phyloP scores from a whole-genome alignment of 2,797 vertebrate genomes.

The Sparus aurata region DNA sequence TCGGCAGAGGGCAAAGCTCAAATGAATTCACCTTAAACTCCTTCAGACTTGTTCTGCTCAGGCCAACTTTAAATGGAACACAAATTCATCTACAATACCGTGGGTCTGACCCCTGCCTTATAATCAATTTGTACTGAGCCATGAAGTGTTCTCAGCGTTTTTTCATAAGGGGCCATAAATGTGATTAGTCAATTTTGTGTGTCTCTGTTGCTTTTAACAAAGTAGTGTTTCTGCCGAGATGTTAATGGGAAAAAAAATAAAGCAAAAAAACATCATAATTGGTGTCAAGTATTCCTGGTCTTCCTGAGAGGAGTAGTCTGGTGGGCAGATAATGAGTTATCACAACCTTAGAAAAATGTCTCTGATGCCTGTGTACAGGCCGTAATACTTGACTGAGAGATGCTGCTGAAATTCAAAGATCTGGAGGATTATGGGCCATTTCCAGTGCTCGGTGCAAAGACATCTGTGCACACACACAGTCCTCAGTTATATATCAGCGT shows the following conservation, averaged over 20 bases:
- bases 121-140: constrained; percentile 20
- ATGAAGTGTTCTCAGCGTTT: constrained; percentile 23
- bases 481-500: no score
- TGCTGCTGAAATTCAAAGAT: neutral
- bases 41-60: constrained; percentile 54
- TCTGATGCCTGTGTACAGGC: accelerated
- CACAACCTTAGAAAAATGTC: neutral
- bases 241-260: neutral
- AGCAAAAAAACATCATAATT: constrained; percentile 8
- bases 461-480: no score
- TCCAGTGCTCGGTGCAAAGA: no score
- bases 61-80: constrained; percentile 62
- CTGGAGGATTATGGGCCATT: no score
- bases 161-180: constrained; percentile 10
- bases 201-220: constrained; percentile 5
- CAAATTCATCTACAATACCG: constrained; percentile 48
- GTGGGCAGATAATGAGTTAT: neutral
- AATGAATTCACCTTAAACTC: constrained; percentile 61
- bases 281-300: neutral
- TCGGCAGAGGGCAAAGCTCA: constrained; percentile 64
- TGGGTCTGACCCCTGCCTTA: constrained; percentile 46
- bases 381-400: neutral
- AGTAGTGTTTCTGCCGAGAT: neutral
- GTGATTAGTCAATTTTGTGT: constrained; percentile 26
- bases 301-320: neutral